phyloP scores from a whole-genome alignment of 1,140 invertebrate genomes.

The Pectinophora gossypiella region DNA sequence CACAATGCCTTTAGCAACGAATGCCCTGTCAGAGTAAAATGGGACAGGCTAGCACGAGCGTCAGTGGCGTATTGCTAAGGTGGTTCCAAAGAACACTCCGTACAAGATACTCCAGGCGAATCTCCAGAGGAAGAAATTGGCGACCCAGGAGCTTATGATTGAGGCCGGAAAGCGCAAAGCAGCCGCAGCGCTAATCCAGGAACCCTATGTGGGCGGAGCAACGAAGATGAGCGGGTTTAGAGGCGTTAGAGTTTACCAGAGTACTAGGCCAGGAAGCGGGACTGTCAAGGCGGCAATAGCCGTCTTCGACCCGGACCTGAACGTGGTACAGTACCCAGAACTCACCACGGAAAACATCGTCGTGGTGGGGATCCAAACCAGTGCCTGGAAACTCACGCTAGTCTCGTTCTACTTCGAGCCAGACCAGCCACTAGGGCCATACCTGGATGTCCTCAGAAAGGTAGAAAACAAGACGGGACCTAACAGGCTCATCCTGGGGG shows the following conservation, averaged over 20 bases:
- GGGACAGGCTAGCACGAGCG: constrained; percentile 7
- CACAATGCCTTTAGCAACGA: constrained; percentile 10
- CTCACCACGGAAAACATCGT: constrained; percentile 5
- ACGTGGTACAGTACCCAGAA: constrained; percentile 6
- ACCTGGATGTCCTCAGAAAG: constrained; percentile 7
- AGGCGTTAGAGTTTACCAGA: constrained; percentile 11
- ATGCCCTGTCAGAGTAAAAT: constrained; percentile 1
- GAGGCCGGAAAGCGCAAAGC: neutral
- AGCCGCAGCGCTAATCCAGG: constrained; percentile 7
- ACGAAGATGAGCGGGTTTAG: neutral
- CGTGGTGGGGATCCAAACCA: neutral
- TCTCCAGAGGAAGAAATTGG: constrained; percentile 12
- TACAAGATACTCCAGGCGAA: constrained; percentile 6
- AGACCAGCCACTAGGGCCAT: constrained; percentile 1
- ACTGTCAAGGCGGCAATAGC: constrained; percentile 15
- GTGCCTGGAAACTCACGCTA: neutral
- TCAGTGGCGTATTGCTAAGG: neutral
- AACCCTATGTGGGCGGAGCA: constrained; percentile 9
- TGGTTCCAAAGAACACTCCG: neutral
- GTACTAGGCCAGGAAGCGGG: neutral
- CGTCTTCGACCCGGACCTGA: constrained; percentile 7
- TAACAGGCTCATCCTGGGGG: neutral
- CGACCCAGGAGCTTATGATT: constrained; percentile 8
- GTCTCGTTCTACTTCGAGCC: constrained; percentile 11
- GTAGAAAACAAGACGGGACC: neutral